Percentiles rank a stretch among this genome's conserved stretches.
Conservation (phyloP, 37 sponge, comb jelly and placozoan genomes). For the Geodia barretti region DNA sequence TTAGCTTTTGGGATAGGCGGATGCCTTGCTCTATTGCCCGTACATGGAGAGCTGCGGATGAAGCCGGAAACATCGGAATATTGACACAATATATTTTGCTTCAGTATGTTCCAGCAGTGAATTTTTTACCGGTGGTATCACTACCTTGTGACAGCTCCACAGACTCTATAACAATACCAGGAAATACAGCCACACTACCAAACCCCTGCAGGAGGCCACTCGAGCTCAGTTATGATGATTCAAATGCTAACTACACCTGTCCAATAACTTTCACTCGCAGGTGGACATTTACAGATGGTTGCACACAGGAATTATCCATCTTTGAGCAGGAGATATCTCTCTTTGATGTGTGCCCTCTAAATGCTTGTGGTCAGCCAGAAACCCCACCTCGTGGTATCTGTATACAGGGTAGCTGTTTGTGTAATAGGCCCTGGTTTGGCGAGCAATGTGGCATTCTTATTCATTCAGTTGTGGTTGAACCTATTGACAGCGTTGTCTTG, state of each 20-base stretch:
- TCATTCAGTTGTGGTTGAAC: constrained; percentile 9
- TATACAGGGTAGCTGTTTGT: constrained; percentile 4
- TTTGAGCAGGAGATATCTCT: constrained; percentile 7
- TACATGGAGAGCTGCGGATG: constrained; percentile 34
- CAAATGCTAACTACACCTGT: constrained; percentile 1
- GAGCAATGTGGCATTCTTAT: constrained; percentile 17
- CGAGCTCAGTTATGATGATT: background rate
- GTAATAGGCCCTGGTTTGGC: constrained; percentile 41
- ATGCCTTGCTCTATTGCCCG: constrained; percentile 16
- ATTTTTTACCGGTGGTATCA: background rate
- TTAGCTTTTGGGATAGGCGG: background rate
- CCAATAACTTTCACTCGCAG: constrained; percentile 13
- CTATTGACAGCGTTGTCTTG: constrained; percentile 1
- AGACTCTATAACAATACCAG: background rate
- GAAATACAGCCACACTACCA: constrained; percentile 16
- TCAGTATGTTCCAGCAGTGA: background rate
- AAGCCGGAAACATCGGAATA: constrained; percentile 28
- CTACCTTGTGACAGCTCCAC: constrained; percentile 19
- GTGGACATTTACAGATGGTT: constrained; percentile 10
- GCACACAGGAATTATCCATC: background rate
- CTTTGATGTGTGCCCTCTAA: constrained; percentile 21
- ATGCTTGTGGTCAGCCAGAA: constrained; percentile 37
- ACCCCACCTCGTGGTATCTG: constrained; percentile 17
- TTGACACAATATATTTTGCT: constrained; percentile 4
- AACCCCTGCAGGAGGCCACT: constrained; percentile 18